A percentile compares a stretch with the other conserved stretches of the same genome.
Conservation (phyloP, 1,140 invertebrate genomes). For the Hyles euphorbiae region DNA sequence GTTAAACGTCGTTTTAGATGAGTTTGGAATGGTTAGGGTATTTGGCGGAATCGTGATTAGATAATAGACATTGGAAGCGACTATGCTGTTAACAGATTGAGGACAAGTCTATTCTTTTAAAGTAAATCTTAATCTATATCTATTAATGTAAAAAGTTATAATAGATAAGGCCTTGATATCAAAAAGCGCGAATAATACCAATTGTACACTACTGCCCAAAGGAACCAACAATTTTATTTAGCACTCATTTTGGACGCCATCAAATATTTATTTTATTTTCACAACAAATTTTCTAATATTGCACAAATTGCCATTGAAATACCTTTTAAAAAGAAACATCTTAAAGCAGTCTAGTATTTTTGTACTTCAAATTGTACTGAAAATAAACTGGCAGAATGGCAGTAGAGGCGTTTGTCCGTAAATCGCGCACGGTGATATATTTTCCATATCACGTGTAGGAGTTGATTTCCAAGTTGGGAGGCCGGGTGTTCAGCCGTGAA, state of each 20-base stretch:
- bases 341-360: neutral
- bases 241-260: no score
- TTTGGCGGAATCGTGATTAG: neutral
- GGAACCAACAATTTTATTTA: no score
- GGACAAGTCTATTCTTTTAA: no score
- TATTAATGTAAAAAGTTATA: neutral
- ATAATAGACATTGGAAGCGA: neutral
- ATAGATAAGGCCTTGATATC: no score
- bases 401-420: neutral
- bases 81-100: neutral
- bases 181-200: no score
- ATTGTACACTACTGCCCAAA: no score
- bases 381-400: no score
- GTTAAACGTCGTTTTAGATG: slow-evolving; percentile 3
- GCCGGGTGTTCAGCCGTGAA: slow-evolving; percentile 37
- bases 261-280: no score
- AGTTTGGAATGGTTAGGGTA: neutral
- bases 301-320: no score
- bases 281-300: no score
- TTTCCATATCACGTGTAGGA: slow-evolving; percentile 21
- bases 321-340: no score
- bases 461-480: slow-evolving; percentile 21
- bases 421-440: slow-evolving; percentile 3
- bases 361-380: neutral
- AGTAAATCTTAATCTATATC: no score